These are phyloP conservation scores for Lasioglossum vierecki DNA, from an alignment of 2,888 invertebrate species.

Conservation along the genomic window DNA sequence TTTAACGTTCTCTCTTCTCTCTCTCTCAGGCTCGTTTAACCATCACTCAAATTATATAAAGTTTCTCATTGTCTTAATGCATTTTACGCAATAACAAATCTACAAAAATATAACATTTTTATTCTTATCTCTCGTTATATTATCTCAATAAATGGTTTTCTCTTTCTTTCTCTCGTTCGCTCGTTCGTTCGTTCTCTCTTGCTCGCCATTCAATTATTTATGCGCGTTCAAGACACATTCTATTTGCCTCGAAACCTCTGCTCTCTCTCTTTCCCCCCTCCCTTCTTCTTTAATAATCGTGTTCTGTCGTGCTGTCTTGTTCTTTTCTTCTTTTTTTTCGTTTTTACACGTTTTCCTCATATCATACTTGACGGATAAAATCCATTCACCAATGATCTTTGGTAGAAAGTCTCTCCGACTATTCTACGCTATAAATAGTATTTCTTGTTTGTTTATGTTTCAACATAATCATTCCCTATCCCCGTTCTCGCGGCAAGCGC, in stretches of 20 bases:
- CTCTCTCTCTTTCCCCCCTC: conserved; percentile 45
- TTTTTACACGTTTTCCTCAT: conserved; percentile 47
- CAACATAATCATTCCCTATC: conserved; percentile 68
- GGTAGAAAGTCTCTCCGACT: conserved; percentile 73
- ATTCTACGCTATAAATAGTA: conserved; percentile 76
- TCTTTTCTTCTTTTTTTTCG: conserved; percentile 46
- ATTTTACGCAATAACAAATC: conserved; percentile 83
- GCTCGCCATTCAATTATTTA: conserved; percentile 62
- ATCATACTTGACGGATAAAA: conserved; percentile 65
- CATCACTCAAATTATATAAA: conserved; percentile 76
- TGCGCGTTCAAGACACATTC: conserved; percentile 58
- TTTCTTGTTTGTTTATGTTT: conserved; percentile 47
- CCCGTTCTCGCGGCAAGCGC: conserved; percentile 51
- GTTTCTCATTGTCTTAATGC: conserved; percentile 82
- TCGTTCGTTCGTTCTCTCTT: conserved; percentile 55
- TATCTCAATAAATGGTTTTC: conserved; percentile 78
- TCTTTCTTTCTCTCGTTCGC: conserved; percentile 28
- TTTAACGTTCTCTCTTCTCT: conserved; percentile 11
- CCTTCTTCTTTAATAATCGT: conserved; percentile 71
- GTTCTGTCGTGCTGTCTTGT: conserved; percentile 73
- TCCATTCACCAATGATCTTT: conserved; percentile 64
- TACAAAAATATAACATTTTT: conserved; percentile 83
- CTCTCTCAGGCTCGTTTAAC: conserved; percentile 65
- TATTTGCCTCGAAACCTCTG: conserved; percentile 46
- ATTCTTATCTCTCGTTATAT: conserved; percentile 78